These are phyloP conservation scores for Spialia ferax DNA, from an alignment of 2,888 invertebrate species.

Conservation along the genomic window DNA sequence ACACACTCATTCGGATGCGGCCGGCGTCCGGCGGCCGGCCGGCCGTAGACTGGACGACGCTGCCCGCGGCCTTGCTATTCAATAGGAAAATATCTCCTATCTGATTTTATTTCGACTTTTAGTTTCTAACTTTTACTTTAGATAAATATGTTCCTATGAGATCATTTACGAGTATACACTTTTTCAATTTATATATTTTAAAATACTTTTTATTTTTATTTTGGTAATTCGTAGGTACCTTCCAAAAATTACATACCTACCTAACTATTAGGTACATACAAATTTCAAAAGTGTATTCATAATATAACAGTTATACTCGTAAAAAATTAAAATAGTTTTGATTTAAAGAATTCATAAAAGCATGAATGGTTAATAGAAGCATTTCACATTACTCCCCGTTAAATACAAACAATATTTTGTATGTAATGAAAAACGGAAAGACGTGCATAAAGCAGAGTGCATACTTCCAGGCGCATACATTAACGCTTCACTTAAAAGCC, in stretches of 20 bases:
- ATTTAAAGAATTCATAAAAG: slow-evolving; percentile 23
- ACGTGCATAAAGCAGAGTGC: slow-evolving; percentile 74
- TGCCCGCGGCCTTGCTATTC: slow-evolving; percentile 67
- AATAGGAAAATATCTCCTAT: slow-evolving; percentile 44
- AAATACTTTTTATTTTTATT: too few species aligned
- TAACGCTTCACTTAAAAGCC: slow-evolving; percentile 35
- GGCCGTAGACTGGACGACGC: slow-evolving; percentile 78
- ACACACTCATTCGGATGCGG: slow-evolving; percentile 75
- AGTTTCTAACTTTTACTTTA: background rate
- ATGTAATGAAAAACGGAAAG: slow-evolving; percentile 65
- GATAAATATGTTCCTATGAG: too few species aligned
- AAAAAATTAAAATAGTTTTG: too few species aligned
- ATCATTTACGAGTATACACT: too few species aligned
- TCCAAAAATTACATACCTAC: too few species aligned
- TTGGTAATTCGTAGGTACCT: too few species aligned
- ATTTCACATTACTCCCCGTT: slow-evolving; percentile 21
- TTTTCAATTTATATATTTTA: too few species aligned
- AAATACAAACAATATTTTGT: slow-evolving; percentile 39
- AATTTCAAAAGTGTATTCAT: too few species aligned
- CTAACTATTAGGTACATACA: too few species aligned
- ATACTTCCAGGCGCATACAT: slow-evolving; percentile 63
- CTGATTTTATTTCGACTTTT: background rate
- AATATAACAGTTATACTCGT: too few species aligned
- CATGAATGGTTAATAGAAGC: slow-evolving; percentile 25
- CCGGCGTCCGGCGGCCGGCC: slow-evolving; percentile 70